phyloP scores from a whole-genome alignment of 2,888 invertebrate genomes.

The Oscheius sp. region DNA sequence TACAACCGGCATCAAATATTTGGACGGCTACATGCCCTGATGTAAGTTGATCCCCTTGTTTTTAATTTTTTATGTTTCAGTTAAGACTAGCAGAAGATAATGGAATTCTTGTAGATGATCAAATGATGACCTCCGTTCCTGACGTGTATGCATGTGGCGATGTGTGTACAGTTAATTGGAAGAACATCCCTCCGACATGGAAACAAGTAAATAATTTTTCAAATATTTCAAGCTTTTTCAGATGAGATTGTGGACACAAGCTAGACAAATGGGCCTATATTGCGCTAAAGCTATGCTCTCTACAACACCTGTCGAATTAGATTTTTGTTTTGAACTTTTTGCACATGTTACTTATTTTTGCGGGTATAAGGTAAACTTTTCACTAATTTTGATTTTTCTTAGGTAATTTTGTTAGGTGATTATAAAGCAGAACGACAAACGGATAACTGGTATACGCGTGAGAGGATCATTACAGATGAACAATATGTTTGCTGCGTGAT shows the following conservation, averaged over 20 bases:
- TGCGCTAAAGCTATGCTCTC: conserved; percentile 87
- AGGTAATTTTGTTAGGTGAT: conserved; percentile 66
- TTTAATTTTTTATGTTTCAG: conserved; percentile 9
- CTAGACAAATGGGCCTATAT: conserved; percentile 93
- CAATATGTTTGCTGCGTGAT: conserved; percentile 84
- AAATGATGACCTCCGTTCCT: conserved; percentile 82
- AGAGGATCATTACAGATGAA: conserved; percentile 59
- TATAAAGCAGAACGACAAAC: conserved; percentile 55
- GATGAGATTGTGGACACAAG: conserved; percentile 97
- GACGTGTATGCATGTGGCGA: conserved; percentile 95
- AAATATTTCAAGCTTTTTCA: conserved; percentile 71
- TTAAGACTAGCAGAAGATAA: conserved; percentile 76
- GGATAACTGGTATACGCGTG: conserved; percentile 40
- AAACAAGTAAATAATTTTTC: conserved; percentile 56
- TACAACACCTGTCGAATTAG: conserved; percentile 72
- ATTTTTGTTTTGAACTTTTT: conserved; percentile 96
- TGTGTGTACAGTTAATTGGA: conserved; percentile 86
- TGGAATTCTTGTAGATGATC: conserved; percentile 86
- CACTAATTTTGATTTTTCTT: background rate
- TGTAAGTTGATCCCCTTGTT: conserved; percentile 27
- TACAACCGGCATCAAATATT: conserved; percentile 74
- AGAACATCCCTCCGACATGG: conserved; percentile 78
- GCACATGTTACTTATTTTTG: conserved; percentile 94
- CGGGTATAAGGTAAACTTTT: conserved; percentile 81
- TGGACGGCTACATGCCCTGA: conserved; percentile 49